Evolutionary conservation across 2,113 vertebrate genomes (phyloP).

Genomic region (Microtus montanus): DNA sequence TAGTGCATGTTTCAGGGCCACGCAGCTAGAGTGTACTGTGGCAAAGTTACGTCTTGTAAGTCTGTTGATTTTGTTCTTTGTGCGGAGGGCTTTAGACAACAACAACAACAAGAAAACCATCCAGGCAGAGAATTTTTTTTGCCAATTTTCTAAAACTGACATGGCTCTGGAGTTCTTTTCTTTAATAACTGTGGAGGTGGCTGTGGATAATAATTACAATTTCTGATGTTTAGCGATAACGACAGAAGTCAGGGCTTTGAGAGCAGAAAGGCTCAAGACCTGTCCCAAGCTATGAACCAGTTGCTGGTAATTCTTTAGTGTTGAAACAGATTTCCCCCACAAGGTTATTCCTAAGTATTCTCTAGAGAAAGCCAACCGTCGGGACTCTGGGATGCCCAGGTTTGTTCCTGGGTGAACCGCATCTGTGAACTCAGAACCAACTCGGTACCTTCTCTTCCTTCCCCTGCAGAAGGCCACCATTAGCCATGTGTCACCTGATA

Average conservation of each 20-base stretch:
- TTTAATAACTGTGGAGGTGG: neutral
- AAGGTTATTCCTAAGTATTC: neutral
- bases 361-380: too few relatives aligned
- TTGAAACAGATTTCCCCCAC: neutral
- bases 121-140: neutral
- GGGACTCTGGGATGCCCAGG: rapidly evolving
- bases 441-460: neutral
- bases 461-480: conserved; percentile 93
- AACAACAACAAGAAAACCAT: neutral
- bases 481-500: conserved; percentile 94
- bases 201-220: neutral
- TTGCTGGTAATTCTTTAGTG: neutral
- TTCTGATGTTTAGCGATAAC: neutral
- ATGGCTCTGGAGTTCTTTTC: neutral
- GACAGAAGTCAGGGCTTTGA: neutral
- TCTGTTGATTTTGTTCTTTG: neutral
- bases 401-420: neutral
- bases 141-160: neutral
- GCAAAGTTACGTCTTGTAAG: rapidly evolving
- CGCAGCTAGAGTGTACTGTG: neutral
- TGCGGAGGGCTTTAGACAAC: neutral
- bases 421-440: neutral
- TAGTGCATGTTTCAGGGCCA: neutral
- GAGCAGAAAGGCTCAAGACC: neutral
- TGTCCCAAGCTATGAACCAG: neutral